These are phyloP conservation scores for Psix sp. DNA, from an alignment of 1,140 invertebrate species.

Conservation along the genomic window DNA sequence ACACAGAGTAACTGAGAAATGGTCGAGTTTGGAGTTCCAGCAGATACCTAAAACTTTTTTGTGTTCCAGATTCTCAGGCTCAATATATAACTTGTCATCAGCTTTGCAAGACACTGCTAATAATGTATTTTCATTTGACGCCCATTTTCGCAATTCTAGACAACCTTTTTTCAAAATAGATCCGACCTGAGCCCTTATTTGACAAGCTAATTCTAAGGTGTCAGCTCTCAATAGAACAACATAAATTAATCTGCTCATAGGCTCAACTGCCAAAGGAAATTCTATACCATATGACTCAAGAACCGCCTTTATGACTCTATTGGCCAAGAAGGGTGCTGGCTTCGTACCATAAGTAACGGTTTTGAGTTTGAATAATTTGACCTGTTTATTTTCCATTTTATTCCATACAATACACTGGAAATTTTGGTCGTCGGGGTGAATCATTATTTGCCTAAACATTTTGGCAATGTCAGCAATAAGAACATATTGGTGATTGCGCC, in stretches of 20 bases:
- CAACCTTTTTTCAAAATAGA: neutral
- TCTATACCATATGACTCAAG: neutral
- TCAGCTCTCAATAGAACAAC: neutral
- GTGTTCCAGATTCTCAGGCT: neutral
- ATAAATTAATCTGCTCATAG: neutral
- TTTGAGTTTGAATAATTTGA: neutral
- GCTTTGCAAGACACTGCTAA: neutral
- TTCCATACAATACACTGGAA: constrained; percentile 4
- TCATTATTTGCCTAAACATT: neutral
- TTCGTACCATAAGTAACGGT: neutral
- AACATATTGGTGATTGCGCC: neutral
- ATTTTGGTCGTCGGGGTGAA: neutral
- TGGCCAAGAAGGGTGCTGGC: neutral
- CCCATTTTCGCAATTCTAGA: neutral
- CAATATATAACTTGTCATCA: neutral
- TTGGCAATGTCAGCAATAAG: constrained; percentile 2
- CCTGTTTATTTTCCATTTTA: neutral
- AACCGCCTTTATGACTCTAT: neutral
- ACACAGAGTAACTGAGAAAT: no score
- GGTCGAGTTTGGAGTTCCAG: no score
- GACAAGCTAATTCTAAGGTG: neutral
- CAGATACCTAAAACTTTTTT: neutral
- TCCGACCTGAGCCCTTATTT: neutral
- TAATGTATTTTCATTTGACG: neutral
- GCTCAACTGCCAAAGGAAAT: neutral